Evolutionary conservation across 2,797 vertebrate species (phyloP).

Genomic region (Gymnothorax javanicus): DNA sequence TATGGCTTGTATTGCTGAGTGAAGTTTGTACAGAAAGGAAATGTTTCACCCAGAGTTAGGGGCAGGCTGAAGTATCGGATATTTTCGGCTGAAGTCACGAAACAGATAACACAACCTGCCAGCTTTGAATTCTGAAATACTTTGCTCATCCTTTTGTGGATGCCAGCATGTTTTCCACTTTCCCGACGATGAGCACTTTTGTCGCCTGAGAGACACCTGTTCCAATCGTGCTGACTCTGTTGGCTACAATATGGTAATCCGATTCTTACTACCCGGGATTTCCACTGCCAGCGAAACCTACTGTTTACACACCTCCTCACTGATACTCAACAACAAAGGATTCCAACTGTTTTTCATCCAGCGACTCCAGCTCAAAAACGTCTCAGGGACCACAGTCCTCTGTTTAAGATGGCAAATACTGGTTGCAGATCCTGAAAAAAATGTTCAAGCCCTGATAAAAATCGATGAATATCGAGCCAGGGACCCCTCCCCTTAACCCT

Average conservation of each 20-base stretch:
- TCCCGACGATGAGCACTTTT: neutral
- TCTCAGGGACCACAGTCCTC: neutral
- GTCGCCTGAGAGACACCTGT: neutral
- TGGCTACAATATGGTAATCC: conserved; percentile 13
- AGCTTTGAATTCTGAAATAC: neutral
- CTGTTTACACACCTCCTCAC: neutral
- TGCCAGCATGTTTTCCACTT: neutral
- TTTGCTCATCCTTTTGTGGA: neutral
- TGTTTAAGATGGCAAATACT: neutral
- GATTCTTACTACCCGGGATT: neutral
- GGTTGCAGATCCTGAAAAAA: neutral
- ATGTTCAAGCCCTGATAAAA: neutral
- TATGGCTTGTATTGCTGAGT: neutral
- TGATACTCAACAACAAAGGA: neutral
- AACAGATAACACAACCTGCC: neutral
- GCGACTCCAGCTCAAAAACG: neutral
- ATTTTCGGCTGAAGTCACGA: neutral
- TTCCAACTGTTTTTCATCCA: neutral
- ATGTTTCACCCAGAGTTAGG: neutral
- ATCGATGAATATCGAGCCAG: too few species aligned
- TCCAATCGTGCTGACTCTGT: too few species aligned
- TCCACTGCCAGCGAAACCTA: neutral
- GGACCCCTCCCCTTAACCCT: neutral
- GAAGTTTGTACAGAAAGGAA: neutral
- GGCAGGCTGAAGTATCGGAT: neutral